Conservation (phyloP, 2,113 vertebrate genomes). For the Burhinus bistriatus region DNA sequence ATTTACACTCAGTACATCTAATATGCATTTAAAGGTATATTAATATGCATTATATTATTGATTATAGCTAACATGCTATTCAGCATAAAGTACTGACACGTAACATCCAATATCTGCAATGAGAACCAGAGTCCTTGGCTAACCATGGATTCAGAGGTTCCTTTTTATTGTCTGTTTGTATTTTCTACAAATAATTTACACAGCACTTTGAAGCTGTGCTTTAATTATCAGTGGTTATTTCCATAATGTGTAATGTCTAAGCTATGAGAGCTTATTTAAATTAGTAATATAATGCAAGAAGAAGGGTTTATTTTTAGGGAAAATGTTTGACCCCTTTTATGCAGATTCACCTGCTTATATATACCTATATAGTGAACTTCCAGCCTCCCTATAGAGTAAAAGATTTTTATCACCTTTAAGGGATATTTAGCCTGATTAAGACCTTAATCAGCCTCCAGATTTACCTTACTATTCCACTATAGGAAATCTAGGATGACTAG, state of each 20-base stretch:
- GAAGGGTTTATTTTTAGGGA: not conserved
- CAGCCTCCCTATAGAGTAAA: not conserved
- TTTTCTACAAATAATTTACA: not conserved
- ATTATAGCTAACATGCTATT: not conserved
- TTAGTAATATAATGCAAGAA: not conserved
- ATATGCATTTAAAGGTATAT: not conserved
- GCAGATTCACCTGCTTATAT: not conserved
- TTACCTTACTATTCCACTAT: not conserved
- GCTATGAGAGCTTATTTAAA: not conserved
- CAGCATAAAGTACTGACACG: not conserved
- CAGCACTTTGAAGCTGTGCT: not conserved
- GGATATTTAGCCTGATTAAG: not conserved
- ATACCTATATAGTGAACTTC: not conserved
- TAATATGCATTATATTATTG: not conserved
- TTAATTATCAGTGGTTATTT: not conserved
- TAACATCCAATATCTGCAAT: fast-evolving
- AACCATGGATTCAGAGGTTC: not conserved
- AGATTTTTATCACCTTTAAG: not conserved
- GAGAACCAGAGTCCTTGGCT: not conserved
- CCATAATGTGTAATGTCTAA: not conserved
- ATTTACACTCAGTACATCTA: not conserved
- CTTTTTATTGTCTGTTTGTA: not conserved
- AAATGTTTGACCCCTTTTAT: not conserved
- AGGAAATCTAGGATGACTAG: not conserved
- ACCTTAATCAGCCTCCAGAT: not conserved